These are phyloP conservation scores for Peromyscus californicus DNA, from an alignment of 2,113 vertebrate species.

Conservation along the genomic window DNA sequence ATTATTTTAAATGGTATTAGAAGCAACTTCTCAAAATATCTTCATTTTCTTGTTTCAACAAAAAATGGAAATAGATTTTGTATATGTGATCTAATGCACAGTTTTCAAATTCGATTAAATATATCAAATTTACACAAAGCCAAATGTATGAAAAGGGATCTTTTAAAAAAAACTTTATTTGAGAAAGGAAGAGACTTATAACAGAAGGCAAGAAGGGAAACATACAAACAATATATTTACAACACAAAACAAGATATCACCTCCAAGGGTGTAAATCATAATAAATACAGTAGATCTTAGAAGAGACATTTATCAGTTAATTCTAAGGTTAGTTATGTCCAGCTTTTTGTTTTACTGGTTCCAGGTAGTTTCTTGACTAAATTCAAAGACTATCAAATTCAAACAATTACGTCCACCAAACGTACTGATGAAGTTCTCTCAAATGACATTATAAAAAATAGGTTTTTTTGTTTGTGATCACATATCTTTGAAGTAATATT, in stretches of 20 bases:
- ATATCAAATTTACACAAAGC: slow-evolving; percentile 90
- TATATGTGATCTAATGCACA: slow-evolving; percentile 76
- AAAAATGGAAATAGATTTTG: slow-evolving; percentile 82
- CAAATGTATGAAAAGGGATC: slow-evolving; percentile 90
- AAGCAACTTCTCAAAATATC: slow-evolving; percentile 81
- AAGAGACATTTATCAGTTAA: slow-evolving; percentile 88
- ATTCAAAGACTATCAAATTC: slow-evolving; percentile 86
- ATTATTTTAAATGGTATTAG: slow-evolving; percentile 82
- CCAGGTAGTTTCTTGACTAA: slow-evolving; percentile 87
- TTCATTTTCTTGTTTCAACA: slow-evolving; percentile 82
- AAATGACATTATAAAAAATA: slow-evolving; percentile 88
- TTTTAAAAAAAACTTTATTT: slow-evolving; percentile 96
- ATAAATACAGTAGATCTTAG: slow-evolving; percentile 95
- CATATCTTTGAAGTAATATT: slow-evolving; percentile 83
- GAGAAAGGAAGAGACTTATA: slow-evolving; percentile 94
- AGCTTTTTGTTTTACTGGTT: slow-evolving; percentile 90
- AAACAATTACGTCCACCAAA: slow-evolving; percentile 82
- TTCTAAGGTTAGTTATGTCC: slow-evolving; percentile 87
- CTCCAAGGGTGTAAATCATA: slow-evolving; percentile 91
- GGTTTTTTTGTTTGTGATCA: slow-evolving; percentile 83
- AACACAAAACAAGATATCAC: slow-evolving; percentile 93
- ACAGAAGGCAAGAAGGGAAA: slow-evolving; percentile 95
- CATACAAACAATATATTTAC: slow-evolving; percentile 96
- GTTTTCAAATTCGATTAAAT: slow-evolving; percentile 79
- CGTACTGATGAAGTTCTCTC: slow-evolving; percentile 81